A percentile compares a stretch with the other conserved stretches of the same genome.
These are phyloP conservation scores for Zophobas atratus DNA, from an alignment of 1,140 invertebrate species.

Conservation along the genomic window DNA sequence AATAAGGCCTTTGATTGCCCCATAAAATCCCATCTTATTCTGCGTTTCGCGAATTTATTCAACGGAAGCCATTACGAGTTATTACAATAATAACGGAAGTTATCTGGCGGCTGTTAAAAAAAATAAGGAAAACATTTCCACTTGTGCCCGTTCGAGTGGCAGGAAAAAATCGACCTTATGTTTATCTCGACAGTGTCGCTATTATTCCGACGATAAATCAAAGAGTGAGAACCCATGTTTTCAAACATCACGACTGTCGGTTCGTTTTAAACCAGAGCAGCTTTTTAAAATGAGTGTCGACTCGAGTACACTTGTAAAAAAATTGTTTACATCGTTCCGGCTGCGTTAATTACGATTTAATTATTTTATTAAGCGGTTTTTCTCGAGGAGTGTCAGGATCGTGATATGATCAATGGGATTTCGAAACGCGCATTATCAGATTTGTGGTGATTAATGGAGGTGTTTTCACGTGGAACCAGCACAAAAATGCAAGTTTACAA, in stretches of 20 bases:
- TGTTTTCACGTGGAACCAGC: too few relatives aligned
- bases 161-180: constrained; percentile 26
- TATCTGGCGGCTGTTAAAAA: too few relatives aligned
- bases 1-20: not conserved
- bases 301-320: constrained; percentile 7
- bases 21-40: not conserved
- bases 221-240: constrained; percentile 15
- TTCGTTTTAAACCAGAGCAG: constrained; percentile 31
- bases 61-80: not conserved
- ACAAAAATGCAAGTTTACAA: too few relatives aligned
- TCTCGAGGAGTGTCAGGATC: constrained; percentile 10
- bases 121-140: not conserved
- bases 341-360: constrained; percentile 37
- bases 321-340: constrained; percentile 33
- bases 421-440: constrained; percentile 2
- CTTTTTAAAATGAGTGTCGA: constrained; percentile 21
- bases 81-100: too few relatives aligned
- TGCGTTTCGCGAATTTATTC: not conserved
- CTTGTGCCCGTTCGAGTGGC: not conserved
- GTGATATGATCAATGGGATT: constrained; percentile 20
- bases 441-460: constrained; percentile 8
- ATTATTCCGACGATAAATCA: not conserved
- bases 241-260: not conserved
- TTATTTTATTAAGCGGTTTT: constrained; percentile 32
- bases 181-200: not conserved